Conservation (phyloP, 2,113 vertebrate species). For the Ranitomeya variabilis region DNA sequence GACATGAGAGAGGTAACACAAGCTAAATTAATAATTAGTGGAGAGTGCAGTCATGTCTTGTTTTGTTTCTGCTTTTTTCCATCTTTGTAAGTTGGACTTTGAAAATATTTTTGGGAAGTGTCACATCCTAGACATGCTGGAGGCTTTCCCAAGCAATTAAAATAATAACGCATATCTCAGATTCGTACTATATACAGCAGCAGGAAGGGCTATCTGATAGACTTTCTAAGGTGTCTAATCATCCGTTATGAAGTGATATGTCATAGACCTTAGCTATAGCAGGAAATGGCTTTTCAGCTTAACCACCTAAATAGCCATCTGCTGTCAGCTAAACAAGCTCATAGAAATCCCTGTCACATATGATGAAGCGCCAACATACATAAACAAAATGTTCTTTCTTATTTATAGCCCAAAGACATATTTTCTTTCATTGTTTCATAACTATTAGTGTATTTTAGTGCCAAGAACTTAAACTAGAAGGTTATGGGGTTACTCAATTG, state of each 20-base stretch:
- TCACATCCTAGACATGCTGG: conserved; percentile 26
- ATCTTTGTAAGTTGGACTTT: background rate
- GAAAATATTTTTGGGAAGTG: background rate
- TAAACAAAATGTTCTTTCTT: background rate
- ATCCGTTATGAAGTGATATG: background rate
- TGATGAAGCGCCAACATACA: background rate
- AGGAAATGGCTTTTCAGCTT: conserved; percentile 17
- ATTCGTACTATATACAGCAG: background rate
- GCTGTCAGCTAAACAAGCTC: background rate
- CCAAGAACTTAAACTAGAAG: background rate
- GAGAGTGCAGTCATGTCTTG: background rate
- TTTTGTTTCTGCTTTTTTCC: background rate
- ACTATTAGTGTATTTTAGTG: background rate
- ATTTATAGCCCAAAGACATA: conserved; percentile 24
- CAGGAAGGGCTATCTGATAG: conserved; percentile 9
- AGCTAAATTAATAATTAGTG: background rate
- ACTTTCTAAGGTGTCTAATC: background rate
- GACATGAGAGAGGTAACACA: background rate
- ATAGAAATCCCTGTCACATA: conserved; percentile 7
- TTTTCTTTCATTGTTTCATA: conserved; percentile 25
- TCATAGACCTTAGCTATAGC: conserved; percentile 1
- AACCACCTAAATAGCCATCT: background rate
- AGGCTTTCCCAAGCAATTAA: conserved; percentile 23
- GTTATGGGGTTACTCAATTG: background rate
- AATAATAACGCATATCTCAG: background rate